Evolutionary conservation across 2,888 invertebrate genomes (phyloP), one percentile per base, ranked within the genome.

Genomic region (Ormyrus thymus): DNA sequence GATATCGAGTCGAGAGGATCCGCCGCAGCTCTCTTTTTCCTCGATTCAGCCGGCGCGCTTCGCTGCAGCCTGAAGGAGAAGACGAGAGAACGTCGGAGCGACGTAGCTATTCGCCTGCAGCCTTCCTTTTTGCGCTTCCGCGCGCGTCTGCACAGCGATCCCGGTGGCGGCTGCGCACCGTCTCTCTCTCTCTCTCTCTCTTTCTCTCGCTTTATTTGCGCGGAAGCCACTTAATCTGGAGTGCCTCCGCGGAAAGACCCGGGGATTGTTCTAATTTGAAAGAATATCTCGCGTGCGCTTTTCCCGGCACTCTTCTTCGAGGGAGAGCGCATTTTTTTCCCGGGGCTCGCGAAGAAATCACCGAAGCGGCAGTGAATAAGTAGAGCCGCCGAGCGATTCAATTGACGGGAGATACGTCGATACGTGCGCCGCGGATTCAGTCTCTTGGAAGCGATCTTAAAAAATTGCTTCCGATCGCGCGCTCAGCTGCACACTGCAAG

Each of bases 401-500:
- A 56, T 45, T 13, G 62, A 50, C 43, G 48, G 9, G 61, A 29
- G 29, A 29, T 29, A 29, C 10, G 29, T n/a, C n/a, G 65, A 29
- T 0, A 45, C 51, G 13, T 45, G 15, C 11, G 61, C 1, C 61
- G 45, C 15, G 58, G 51, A 66, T 64, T 9, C 76, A 15, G 29
- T 81, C 80, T 76, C 74, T 81, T 79, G 83, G 83, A 85, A 87
- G 85, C 85, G 86, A 87, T 87, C 85, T 87, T 86, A 85, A 87
- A 87, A 71, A 86, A 87, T 86, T 86, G 84, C 86, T 85, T 29
- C 81, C 83, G 81, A 73, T 10, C 15, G 48, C 29, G 62, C 10
- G 13, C n/a, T 55, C 62, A 69, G 13, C 10, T n/a, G 29, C 15
- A 2, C 7, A 15, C 50, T 7, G 7, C 10, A 29, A 8, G 11